Evolutionary conservation across 2,888 invertebrate genomes (phyloP).

Genomic region (Temnothorax rugatulus): DNA sequence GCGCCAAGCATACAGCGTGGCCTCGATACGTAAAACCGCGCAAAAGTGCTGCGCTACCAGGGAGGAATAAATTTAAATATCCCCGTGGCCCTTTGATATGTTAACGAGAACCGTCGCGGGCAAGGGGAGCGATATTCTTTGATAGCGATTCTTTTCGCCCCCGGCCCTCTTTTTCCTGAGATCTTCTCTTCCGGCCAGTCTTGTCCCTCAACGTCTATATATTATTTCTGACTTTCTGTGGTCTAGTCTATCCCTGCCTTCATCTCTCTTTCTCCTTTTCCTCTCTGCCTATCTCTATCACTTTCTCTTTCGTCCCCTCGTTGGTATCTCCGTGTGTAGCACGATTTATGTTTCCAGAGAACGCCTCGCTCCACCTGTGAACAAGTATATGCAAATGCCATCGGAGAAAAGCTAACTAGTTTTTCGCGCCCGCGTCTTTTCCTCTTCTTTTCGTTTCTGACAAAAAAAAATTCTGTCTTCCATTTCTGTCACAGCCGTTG

Average conservation of each 20-base stretch:
- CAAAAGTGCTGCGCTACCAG: constrained; percentile 47
- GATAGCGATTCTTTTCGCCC: constrained; percentile 75
- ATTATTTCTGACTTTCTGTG: constrained; percentile 54
- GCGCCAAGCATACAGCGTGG: constrained; percentile 32
- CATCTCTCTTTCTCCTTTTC: constrained; percentile 16
- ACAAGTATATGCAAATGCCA: constrained; percentile 76
- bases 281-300: constrained; percentile 7
- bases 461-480: constrained; percentile 43
- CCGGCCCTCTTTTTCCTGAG: background rate
- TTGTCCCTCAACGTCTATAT: constrained; percentile 49
- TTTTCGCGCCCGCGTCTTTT: constrained; percentile 26
- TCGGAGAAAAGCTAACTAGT: constrained; percentile 44
- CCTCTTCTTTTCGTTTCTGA: background rate
- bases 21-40: constrained; percentile 72
- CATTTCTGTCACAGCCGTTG: constrained; percentile 33
- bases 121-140: constrained; percentile 76
- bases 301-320: constrained; percentile 19
- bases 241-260: constrained; percentile 33
- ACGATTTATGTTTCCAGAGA: constrained; percentile 74
- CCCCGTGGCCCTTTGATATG: constrained; percentile 83
- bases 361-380: constrained; percentile 70
- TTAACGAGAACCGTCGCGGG: constrained; percentile 79
- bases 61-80: constrained; percentile 84
- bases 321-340: constrained; percentile 37
- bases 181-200: constrained; percentile 31